Percentiles rank a stretch among this genome's conserved stretches.
Evolutionary conservation across 1,140 invertebrate species (phyloP).

Genomic region (Lamellibrachia luymesi): DNA sequence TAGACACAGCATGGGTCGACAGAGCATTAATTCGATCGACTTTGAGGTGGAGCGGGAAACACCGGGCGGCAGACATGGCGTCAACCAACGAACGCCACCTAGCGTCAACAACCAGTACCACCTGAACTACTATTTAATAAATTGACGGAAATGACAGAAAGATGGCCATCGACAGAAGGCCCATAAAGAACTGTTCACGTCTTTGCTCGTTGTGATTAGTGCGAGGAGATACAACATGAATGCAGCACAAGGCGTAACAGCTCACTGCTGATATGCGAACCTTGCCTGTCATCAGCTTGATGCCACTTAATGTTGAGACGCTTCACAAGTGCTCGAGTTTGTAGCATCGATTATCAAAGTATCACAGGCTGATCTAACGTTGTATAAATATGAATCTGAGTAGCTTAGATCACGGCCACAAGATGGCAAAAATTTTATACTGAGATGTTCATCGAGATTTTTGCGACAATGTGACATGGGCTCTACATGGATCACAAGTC

Average conservation of each 20-base stretch:
- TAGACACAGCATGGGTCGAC: neutral
- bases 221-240: neutral
- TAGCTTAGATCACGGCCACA: neutral
- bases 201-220: neutral
- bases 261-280: neutral
- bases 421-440: neutral
- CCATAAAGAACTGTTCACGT: neutral
- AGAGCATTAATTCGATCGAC: neutral
- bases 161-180: neutral
- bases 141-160: constrained; percentile 1
- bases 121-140: neutral
- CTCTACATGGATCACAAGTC: neutral
- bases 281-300: neutral
- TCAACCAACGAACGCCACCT: neutral
- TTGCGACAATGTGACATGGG: neutral
- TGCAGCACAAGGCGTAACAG: neutral
- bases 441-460: neutral
- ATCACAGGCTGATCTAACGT: neutral
- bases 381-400: neutral
- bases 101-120: neutral
- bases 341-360: neutral
- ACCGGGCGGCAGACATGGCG: neutral
- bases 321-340: neutral
- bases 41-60: neutral
- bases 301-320: neutral